Evolutionary conservation across 2,113 vertebrate genomes (phyloP).

Genomic region (Phylloscopus trochilus): DNA sequence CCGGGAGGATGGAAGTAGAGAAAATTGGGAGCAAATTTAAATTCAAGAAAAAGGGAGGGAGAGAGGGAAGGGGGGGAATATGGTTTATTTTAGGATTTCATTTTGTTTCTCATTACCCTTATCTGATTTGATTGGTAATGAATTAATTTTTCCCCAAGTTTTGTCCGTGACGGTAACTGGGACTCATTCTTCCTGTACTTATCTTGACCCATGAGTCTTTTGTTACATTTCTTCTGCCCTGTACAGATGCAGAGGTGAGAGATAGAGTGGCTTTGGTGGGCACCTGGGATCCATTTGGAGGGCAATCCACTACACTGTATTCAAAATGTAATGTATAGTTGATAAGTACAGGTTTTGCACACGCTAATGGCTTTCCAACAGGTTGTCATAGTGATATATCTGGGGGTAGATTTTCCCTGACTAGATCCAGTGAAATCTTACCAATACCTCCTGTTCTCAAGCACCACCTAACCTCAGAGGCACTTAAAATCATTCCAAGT

Average conservation of each 20-base stretch:
- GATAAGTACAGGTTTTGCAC: not conserved
- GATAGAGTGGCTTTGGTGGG: not conserved
- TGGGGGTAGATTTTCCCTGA: not conserved
- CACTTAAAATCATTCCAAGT: constrained; percentile 42
- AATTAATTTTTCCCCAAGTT: not conserved
- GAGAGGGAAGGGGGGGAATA: not conserved
- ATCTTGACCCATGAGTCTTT: not conserved
- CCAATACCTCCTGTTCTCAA: constrained; percentile 20
- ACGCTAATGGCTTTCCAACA: not conserved
- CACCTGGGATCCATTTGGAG: not conserved
- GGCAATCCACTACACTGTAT: not conserved
- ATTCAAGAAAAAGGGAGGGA: not conserved
- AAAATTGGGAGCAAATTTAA: not conserved
- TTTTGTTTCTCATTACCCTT: not conserved
- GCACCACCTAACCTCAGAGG: constrained; percentile 59
- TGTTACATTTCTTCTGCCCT: not conserved
- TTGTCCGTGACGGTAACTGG: rapidly evolving
- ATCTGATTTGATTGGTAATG: not conserved
- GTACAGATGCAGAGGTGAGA: not conserved
- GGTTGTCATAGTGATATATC: not conserved
- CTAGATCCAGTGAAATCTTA: not conserved
- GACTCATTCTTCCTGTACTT: not conserved
- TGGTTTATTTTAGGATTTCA: not conserved
- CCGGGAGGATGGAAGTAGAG: not conserved
- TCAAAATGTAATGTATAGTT: not conserved